Percentiles rank a stretch among this genome's conserved stretches.
Conservation (phyloP, 1,140 invertebrate species). For the Andricus grossulariae region DNA sequence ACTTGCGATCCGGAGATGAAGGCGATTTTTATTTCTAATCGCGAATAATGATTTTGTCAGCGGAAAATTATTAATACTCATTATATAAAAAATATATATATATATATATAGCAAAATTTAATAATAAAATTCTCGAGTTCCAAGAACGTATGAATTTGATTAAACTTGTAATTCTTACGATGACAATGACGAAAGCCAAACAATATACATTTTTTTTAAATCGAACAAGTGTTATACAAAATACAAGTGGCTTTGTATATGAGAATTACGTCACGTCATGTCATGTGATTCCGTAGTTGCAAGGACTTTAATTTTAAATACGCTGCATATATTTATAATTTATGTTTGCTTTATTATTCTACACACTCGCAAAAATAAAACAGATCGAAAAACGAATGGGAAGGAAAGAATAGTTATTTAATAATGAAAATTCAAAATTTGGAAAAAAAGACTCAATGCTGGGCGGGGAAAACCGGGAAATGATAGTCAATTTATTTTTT, state of each 20-base stretch:
- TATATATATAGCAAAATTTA: not conserved
- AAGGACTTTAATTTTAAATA: conserved; percentile 29
- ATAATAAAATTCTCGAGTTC: not conserved
- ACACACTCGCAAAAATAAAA: not conserved
- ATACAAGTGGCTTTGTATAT: conserved; percentile 23
- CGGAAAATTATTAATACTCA: not conserved
- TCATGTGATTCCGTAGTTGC: conserved; percentile 9
- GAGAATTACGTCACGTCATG: conserved; percentile 28
- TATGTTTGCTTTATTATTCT: conserved; percentile 10
- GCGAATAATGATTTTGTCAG: conserved; percentile 2
- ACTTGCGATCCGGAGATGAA: conserved; percentile 11
- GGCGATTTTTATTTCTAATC: conserved; percentile 7
- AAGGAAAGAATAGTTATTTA: conserved; percentile 1
- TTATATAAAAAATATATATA: not conserved
- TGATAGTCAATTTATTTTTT: no score
- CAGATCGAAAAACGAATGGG: not conserved
- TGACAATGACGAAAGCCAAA: conserved; percentile 2
- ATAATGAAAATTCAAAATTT: not conserved
- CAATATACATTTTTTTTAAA: not conserved
- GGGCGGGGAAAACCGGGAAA: no score
- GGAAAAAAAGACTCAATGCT: no score
- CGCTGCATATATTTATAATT: conserved; percentile 20
- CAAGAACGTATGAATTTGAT: not conserved
- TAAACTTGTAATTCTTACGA: conserved; percentile 8
- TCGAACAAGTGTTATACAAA: conserved; percentile 16